phyloP scores from a whole-genome alignment of 2,888 invertebrate genomes.

The Hyposoter didymator region DNA sequence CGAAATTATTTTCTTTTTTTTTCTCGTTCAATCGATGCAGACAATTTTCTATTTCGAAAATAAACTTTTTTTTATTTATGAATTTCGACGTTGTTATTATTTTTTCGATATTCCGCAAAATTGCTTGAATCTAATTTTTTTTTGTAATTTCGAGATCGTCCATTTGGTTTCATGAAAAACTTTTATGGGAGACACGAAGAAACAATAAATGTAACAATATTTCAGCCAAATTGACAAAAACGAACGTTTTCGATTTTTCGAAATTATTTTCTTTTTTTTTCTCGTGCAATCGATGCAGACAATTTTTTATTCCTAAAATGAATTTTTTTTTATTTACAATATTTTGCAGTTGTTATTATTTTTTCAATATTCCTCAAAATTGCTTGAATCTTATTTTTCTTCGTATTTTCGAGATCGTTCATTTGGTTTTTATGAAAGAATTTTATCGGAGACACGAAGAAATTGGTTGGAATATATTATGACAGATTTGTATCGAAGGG shows the following conservation, averaged over 20 bases:
- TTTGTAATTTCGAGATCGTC: background rate
- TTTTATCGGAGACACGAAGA: background rate
- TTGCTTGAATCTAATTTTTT: too few relatives aligned
- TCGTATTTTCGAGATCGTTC: background rate
- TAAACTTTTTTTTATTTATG: background rate
- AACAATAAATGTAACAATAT: background rate
- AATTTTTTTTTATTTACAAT: too few relatives aligned
- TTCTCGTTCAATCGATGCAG: background rate
- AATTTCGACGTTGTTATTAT: too few relatives aligned
- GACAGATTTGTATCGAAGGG: background rate
- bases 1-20: background rate
- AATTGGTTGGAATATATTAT: background rate
- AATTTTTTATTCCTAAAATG: background rate
- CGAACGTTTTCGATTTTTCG: background rate
- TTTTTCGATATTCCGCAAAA: too few relatives aligned
- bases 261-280: background rate
- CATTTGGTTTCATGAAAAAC: background rate
- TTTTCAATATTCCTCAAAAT: too few relatives aligned
- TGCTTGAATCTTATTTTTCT: too few relatives aligned
- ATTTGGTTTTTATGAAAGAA: background rate
- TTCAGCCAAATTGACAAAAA: background rate
- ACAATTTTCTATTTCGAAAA: background rate
- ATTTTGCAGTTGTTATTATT: too few relatives aligned
- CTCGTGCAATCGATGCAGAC: background rate
- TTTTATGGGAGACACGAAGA: background rate